Conservation (phyloP, 2,888 invertebrate genomes). For the Melikaiella ostensackeni region DNA sequence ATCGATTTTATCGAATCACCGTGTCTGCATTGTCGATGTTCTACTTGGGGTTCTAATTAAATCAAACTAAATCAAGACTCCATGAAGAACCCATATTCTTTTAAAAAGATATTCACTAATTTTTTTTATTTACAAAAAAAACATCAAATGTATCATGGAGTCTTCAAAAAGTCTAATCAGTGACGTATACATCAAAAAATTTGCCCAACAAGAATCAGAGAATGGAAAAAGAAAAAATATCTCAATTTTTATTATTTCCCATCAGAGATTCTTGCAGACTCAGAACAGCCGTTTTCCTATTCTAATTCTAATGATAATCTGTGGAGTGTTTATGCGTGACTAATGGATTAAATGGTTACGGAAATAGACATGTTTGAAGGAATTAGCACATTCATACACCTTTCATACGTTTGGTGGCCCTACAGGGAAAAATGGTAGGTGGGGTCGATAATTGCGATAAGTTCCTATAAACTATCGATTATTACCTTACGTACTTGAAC, state of each 20-base stretch:
- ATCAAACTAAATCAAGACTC: slow-evolving; percentile 16
- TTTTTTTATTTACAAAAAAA: neutral
- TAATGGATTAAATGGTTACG: slow-evolving; percentile 29
- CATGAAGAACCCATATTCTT: neutral
- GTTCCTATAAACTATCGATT: slow-evolving; percentile 63
- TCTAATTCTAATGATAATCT: slow-evolving; percentile 19
- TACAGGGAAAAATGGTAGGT: slow-evolving; percentile 47
- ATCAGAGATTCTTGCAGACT: slow-evolving; percentile 8
- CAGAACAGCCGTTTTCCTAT: slow-evolving; percentile 31
- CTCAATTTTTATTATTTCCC: neutral
- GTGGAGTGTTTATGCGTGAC: slow-evolving; percentile 21
- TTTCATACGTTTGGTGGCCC: slow-evolving; percentile 63
- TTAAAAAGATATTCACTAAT: neutral
- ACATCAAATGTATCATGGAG: slow-evolving; percentile 2
- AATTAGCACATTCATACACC: slow-evolving; percentile 64
- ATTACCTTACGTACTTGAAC: slow-evolving; percentile 30
- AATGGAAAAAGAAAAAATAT: neutral
- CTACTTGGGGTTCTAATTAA: slow-evolving; percentile 19
- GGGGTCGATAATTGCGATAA: slow-evolving; percentile 47
- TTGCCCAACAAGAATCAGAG: slow-evolving; percentile 6
- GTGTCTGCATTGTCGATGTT: slow-evolving; percentile 47
- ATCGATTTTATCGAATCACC: slow-evolving; percentile 50
- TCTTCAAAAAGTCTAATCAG: neutral
- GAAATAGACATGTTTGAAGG: slow-evolving; percentile 40
- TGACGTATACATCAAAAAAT: slow-evolving; percentile 35